phyloP scores from a whole-genome alignment of 2,888 invertebrate species.

The Agonopterix arenella region DNA sequence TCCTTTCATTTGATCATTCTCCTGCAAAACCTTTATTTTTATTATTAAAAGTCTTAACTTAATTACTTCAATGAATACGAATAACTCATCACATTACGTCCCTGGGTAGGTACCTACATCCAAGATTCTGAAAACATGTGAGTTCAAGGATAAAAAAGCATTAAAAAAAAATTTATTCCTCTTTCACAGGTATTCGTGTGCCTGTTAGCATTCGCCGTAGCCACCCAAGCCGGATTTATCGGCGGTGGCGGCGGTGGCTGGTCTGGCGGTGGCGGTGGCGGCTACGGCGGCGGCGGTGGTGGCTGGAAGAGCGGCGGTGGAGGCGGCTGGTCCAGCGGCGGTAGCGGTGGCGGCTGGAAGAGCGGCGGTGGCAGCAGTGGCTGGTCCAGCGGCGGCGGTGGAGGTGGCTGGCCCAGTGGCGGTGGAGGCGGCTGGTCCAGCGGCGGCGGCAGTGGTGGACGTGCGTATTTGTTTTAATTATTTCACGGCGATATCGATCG shows the following conservation, averaged over 20 bases:
- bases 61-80: too few species aligned
- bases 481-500: too few species aligned
- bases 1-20: too few species aligned
- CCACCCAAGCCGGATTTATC: conserved; percentile 54
- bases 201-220: conserved; percentile 56
- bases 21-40: too few species aligned
- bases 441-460: conserved; percentile 27
- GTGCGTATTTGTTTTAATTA: conserved; percentile 17
- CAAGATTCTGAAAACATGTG: too few species aligned
- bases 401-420: conserved; percentile 27
- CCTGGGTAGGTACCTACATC: too few species aligned
- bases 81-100: too few species aligned
- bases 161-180: not conserved
- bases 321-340: conserved; percentile 27
- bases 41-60: too few species aligned
- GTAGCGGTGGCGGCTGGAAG: conserved; percentile 26
- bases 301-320: conserved; percentile 37
- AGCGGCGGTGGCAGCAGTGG: conserved; percentile 36
- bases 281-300: conserved; percentile 35
- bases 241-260: conserved; percentile 32
- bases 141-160: too few species aligned
- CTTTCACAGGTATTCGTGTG: conserved; percentile 62
- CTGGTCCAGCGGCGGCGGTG: conserved; percentile 22
- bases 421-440: conserved; percentile 33
- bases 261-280: conserved; percentile 22